Conservation (phyloP, 2,113 vertebrate genomes). For the Tautogolabrus adspersus region DNA sequence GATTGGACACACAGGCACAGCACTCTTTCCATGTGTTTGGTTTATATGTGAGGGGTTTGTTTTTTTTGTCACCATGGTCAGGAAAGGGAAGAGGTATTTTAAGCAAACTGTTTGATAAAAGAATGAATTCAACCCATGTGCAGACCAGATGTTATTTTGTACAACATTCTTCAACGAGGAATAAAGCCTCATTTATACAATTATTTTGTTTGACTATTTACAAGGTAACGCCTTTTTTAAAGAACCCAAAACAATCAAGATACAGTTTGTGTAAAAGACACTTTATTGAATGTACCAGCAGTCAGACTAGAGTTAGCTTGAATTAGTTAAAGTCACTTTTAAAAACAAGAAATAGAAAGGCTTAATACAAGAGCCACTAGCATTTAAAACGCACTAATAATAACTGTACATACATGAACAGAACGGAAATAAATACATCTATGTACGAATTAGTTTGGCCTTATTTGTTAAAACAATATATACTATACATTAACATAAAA, state of each 20-base stretch:
- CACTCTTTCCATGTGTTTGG: constrained; percentile 46
- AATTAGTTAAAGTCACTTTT: constrained; percentile 75
- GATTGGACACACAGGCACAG: constrained; percentile 33
- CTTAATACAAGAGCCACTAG: constrained; percentile 66
- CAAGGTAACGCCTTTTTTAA: background rate
- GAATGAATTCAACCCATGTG: constrained; percentile 60
- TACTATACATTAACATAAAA: constrained; percentile 69
- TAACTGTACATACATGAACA: constrained; percentile 70
- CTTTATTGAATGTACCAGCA: constrained; percentile 78
- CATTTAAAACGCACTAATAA: constrained; percentile 59
- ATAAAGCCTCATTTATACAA: constrained; percentile 67
- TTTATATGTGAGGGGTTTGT: constrained; percentile 18
- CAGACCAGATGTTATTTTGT: constrained; percentile 63
- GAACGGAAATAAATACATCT: constrained; percentile 80
- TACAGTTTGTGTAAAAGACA: constrained; percentile 70
- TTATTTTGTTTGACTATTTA: constrained; percentile 1
- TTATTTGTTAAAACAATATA: constrained; percentile 73
- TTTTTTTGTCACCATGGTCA: constrained; percentile 13
- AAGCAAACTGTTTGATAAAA: constrained; percentile 35
- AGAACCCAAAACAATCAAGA: background rate
- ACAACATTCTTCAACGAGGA: constrained; percentile 53
- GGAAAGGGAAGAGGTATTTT: constrained; percentile 23
- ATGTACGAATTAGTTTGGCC: constrained; percentile 75
- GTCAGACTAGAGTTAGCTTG: constrained; percentile 70
- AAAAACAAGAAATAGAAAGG: constrained; percentile 73